phyloP scores from a whole-genome alignment of 2,888 invertebrate genomes.

The Cosmorhoe ocellata region DNA sequence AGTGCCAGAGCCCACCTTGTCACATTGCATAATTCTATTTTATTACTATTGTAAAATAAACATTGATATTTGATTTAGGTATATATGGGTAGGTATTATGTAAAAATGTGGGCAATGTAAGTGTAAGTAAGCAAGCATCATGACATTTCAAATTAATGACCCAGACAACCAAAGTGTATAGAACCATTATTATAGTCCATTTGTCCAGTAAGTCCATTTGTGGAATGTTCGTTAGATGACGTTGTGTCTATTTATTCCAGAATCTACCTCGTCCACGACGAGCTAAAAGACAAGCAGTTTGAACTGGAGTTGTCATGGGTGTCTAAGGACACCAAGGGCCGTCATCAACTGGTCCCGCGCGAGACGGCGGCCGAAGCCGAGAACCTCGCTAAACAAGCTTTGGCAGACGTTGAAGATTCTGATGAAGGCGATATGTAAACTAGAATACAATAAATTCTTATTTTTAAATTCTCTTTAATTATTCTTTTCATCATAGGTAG shows the following conservation, averaged over 20 bases:
- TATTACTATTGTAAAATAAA: no score
- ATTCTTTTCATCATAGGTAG: constrained; percentile 1
- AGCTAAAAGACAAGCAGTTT: constrained; percentile 97
- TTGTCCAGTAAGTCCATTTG: no score
- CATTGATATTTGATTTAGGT: no score
- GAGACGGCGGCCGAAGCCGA: constrained; percentile 92
- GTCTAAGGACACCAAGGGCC: constrained; percentile 89
- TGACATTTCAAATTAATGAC: no score
- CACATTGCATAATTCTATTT: no score
- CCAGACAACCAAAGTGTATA: no score
- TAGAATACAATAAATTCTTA: constrained; percentile 60
- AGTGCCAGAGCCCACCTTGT: no score
- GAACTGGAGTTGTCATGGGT: constrained; percentile 98
- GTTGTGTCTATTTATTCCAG: constrained; percentile 75
- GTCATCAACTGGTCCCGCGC: constrained; percentile 91
- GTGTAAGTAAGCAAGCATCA: no score
- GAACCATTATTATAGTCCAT: no score
- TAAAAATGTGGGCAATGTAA: no score
- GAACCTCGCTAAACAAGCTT: constrained; percentile 91
- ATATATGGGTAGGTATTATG: no score
- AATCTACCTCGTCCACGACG: constrained; percentile 94
- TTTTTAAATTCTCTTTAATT: constrained; percentile 40
- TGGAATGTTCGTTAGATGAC: no score
- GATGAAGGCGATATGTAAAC: constrained; percentile 89
- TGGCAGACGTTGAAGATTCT: constrained; percentile 93